Base-by-base conservation (phyloP, 2,888 invertebrate species). In the Cacoxenus indagator region DNA sequence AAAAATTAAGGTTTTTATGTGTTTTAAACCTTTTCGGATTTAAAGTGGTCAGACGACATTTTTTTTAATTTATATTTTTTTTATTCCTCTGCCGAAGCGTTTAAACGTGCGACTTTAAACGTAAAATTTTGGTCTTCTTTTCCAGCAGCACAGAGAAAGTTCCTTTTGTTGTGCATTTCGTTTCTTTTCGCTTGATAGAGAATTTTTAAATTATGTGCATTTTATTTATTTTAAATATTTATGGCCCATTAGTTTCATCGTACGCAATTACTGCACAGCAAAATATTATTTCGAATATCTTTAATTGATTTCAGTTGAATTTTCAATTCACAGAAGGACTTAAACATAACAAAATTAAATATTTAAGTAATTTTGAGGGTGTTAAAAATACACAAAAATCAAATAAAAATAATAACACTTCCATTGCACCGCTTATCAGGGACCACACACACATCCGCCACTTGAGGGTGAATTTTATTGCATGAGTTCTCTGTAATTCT, bases 41-140 rank as follows among this genome's bases (percentile, higher is more conserved):
- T 9, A 14, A 55, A 55, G 55, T 55, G 55, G 55, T 55, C 55
- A 55, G 19, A 55, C 55, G 55, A 55, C 55, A 55, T 55, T 55
- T 55, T 26, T 9, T 19, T 48, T 19, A 51, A 17, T 19, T 51
- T 48, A 48, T 17, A 14, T 51, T 2, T 51, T 4, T 51, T 51
- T 19, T n/a, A 9, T 51, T 22, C 22, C 19, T 0, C 8, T 37
- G n/a, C n/a, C n/a, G n/a, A n/a, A n/a, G n/a, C n/a, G n/a, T n/a
- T n/a, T n/a, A n/a, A n/a, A n/a, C n/a, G n/a, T n/a, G n/a, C n/a
- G n/a, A n/a, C n/a, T n/a, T n/a, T n/a, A n/a, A n/a, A n/a, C n/a
- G n/a, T n/a, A n/a, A n/a, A n/a, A n/a, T n/a, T n/a, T n/a, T n/a
- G n/a, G n/a, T n/a, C n/a, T n/a, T n/a, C n/a, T n/a, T n/a, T n/a